A percentile compares a stretch with the other conserved stretches of the same genome.
Conservation (phyloP, 2,797 vertebrate species). For the Varecia variegata region DNA sequence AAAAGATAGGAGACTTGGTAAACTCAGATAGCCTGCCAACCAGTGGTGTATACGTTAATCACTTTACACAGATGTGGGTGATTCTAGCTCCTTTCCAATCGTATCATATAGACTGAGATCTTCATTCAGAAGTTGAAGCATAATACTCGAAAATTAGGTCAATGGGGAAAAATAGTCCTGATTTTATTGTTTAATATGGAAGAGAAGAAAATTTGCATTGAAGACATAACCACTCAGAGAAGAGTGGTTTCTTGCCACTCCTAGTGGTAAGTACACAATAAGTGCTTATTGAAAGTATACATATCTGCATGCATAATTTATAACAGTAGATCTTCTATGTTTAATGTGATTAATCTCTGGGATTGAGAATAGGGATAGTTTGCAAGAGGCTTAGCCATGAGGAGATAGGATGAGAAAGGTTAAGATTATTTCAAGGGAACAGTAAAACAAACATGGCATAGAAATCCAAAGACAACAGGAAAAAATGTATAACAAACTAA, state of each 20-base stretch:
- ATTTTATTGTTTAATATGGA: neutral
- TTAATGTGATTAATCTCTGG: neutral
- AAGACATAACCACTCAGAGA: neutral
- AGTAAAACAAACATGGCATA: neutral
- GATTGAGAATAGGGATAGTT: neutral
- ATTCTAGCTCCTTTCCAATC: neutral
- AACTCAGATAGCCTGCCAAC: neutral
- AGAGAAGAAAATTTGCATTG: neutral
- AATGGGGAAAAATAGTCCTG: neutral
- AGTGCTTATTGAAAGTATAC: neutral
- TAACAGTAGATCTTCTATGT: neutral
- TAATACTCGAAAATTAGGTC: neutral
- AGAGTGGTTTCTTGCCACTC: neutral
- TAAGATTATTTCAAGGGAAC: neutral
- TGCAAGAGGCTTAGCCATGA: neutral
- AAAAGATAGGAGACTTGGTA: neutral
- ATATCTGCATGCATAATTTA: neutral
- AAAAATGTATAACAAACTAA: neutral
- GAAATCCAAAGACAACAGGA: neutral
- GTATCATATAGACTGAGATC: neutral
- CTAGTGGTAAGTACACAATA: neutral
- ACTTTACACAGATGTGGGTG: neutral
- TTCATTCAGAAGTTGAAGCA: neutral
- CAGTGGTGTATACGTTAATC: neutral
- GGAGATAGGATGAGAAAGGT: neutral